These are phyloP conservation scores for Delphinapterus leucas DNA, from an alignment of 2,113 vertebrate genomes.

Conservation along the genomic window DNA sequence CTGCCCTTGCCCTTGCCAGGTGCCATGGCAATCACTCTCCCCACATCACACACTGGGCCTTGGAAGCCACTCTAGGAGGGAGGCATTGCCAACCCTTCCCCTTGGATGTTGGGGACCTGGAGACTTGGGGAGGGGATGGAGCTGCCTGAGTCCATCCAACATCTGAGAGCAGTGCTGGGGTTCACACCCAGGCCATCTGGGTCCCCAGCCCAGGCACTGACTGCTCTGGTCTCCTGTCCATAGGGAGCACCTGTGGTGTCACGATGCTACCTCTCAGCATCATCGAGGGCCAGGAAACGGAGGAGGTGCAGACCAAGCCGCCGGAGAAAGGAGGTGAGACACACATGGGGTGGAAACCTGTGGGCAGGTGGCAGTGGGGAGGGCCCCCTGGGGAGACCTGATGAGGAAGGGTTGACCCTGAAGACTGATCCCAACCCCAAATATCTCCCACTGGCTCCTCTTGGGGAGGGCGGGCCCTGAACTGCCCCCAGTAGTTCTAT, in stretches of 20 bases:
- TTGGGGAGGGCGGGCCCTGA: neutral
- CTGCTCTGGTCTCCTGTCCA: neutral
- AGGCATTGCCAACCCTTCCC: neutral
- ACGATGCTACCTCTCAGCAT: neutral
- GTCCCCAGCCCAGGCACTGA: neutral
- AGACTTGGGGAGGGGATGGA: neutral
- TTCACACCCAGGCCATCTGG: accelerated
- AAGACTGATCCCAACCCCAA: neutral
- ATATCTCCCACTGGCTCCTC: neutral
- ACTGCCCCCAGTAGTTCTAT: accelerated
- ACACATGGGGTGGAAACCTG: accelerated
- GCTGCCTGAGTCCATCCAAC: neutral
- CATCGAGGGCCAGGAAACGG: neutral
- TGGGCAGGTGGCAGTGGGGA: neutral
- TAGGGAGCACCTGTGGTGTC: neutral
- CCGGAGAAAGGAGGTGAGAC: neutral
- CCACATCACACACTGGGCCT: neutral
- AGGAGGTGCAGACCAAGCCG: neutral
- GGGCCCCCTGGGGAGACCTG: neutral
- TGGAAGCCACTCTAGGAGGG: neutral
- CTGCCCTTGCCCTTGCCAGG: neutral
- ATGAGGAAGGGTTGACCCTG: neutral
- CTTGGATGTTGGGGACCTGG: neutral
- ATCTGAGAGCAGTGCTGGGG: neutral
- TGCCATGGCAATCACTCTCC: accelerated